These are phyloP conservation scores for Mellilla xanthometata DNA, from an alignment of 2,888 invertebrate genomes.

Conservation along the genomic window DNA sequence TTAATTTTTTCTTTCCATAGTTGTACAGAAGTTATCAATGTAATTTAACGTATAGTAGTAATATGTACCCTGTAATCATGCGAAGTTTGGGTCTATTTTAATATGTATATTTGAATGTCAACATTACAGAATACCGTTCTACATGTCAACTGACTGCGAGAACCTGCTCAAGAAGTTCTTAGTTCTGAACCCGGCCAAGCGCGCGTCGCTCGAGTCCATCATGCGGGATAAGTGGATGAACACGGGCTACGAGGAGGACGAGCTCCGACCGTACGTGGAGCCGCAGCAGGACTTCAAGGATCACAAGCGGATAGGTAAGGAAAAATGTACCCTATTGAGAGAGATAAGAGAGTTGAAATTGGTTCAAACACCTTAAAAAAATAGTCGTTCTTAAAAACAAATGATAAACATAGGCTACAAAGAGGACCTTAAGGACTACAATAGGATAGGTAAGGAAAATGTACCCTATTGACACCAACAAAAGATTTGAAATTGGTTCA, in stretches of 20 bases:
- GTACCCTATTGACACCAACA: no score
- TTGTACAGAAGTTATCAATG: no score
- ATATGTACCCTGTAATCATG: no score
- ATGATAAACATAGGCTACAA: constrained; percentile 99
- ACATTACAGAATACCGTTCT: constrained; percentile 96
- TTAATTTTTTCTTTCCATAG: no score
- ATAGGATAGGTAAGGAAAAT: constrained; percentile 96
- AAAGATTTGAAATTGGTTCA: no score
- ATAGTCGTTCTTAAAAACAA: no score
- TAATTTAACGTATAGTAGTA: no score
- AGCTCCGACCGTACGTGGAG: constrained; percentile 98
- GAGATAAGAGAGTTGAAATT: no score
- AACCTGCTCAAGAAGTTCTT: constrained; percentile 99
- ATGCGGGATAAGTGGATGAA: constrained; percentile 99
- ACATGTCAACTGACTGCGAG: constrained; percentile 99
- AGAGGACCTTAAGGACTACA: constrained; percentile 97
- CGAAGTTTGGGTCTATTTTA: no score
- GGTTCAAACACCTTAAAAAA: no score
- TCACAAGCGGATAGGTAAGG: constrained; percentile 97
- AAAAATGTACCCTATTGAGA: no score
- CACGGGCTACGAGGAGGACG: constrained; percentile 99
- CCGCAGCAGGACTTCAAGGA: constrained; percentile 98
- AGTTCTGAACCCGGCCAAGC: constrained; percentile 98
- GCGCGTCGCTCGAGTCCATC: constrained; percentile 94
- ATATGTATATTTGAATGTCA: no score